phyloP scores from a whole-genome alignment of 2,797 vertebrate genomes.

The Phalanger gymnotis region DNA sequence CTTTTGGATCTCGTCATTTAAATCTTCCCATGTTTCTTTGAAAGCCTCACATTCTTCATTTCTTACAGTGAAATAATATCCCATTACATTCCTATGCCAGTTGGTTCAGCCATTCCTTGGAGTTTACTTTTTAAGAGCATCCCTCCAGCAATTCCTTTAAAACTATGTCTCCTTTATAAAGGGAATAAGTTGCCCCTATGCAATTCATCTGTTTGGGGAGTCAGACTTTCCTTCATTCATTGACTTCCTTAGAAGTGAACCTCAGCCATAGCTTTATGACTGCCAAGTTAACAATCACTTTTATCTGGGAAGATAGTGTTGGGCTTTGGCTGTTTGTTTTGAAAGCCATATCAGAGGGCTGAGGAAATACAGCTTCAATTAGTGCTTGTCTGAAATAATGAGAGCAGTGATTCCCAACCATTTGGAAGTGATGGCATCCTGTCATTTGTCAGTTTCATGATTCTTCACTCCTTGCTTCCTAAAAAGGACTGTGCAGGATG shows the following conservation, averaged over 20 bases:
- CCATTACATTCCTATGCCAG: neutral
- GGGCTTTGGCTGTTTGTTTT: neutral
- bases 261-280: neutral
- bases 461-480: neutral
- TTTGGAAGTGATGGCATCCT: neutral
- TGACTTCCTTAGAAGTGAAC: neutral
- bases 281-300: neutral
- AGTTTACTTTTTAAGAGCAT: neutral
- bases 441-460: neutral
- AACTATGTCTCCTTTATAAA: neutral
- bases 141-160: slow-evolving; percentile 5
- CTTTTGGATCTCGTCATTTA: neutral
- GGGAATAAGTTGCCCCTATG: neutral
- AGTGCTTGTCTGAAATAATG: neutral
- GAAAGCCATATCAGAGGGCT: too few species aligned
- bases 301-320: neutral
- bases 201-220: neutral
- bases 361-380: neutral
- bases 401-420: neutral
- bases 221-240: neutral
- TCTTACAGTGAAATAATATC: neutral
- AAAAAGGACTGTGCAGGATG: too few species aligned
- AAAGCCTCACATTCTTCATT: neutral
- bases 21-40: neutral
- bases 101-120: neutral